Conservation (phyloP, 30 jellyfish, hydroid and myxozoan species). For the Turritopsis rubra region DNA sequence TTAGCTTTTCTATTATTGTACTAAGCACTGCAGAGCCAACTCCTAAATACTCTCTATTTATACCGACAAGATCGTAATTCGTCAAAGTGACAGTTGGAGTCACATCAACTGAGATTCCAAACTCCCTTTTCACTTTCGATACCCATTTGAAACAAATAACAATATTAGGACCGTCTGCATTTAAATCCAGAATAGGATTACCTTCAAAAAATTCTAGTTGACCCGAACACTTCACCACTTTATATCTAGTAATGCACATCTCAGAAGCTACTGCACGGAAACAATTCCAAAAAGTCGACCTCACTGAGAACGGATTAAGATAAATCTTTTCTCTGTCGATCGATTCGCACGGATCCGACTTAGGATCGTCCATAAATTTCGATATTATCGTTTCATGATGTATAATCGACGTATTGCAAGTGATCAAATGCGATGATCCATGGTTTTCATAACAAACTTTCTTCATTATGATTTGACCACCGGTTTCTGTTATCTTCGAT, state of each 20-base stretch:
- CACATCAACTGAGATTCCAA: neutral
- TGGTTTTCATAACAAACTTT: neutral
- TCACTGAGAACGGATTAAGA: neutral
- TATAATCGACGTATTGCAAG: neutral
- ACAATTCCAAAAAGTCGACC: neutral
- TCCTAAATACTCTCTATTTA: neutral
- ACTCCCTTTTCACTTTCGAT: neutral
- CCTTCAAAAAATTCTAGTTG: neutral
- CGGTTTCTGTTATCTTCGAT: neutral
- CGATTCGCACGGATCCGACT: neutral
- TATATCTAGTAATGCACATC: neutral
- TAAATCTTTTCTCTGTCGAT: neutral
- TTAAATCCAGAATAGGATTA: neutral
- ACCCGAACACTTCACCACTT: neutral
- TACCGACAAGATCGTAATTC: neutral
- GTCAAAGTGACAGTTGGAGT: neutral
- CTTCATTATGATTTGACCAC: neutral
- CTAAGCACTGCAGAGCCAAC: neutral
- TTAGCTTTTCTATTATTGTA: neutral
- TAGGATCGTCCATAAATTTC: neutral
- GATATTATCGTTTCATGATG: neutral
- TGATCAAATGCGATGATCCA: neutral
- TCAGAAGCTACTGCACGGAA: neutral
- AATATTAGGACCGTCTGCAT: neutral
- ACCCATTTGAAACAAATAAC: constrained; percentile 3